Conservation (phyloP, 2,888 invertebrate genomes). For the Mantis religiosa region DNA sequence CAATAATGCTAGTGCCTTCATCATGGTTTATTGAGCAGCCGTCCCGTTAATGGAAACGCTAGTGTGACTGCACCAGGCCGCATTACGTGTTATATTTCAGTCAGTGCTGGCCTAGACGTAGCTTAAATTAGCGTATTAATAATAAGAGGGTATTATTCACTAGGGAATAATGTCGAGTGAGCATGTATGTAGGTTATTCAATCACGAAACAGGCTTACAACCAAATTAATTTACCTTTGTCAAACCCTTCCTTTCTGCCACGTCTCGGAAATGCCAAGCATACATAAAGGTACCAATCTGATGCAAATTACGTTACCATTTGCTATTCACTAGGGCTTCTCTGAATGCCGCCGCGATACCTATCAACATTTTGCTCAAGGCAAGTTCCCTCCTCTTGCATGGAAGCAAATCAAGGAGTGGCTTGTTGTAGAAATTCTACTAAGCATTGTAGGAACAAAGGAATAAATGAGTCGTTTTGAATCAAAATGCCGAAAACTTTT, state of each 20-base stretch:
- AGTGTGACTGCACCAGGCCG: no score
- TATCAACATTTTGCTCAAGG: not conserved
- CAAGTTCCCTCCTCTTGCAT: not conserved
- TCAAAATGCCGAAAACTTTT: no score
- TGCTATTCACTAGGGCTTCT: not conserved
- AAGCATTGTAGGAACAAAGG: no score
- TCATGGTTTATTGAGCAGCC: no score
- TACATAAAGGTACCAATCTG: not conserved
- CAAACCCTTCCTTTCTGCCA: not conserved
- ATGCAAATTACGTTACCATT: not conserved
- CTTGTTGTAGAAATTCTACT: not conserved
- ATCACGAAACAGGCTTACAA: not conserved
- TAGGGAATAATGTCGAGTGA: no score
- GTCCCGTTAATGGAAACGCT: no score
- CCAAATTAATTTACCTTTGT: not conserved
- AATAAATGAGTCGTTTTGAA: no score
- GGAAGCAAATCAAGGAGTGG: not conserved
- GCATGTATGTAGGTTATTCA: not conserved
- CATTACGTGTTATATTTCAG: no score
- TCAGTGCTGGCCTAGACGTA: no score
- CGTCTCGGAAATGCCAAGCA: not conserved
- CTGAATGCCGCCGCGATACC: not conserved
- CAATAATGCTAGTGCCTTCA: no score
- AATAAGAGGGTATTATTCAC: no score
- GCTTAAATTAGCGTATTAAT: no score